Evolutionary conservation across 92 coral and sea anemone genomes (phyloP).

Genomic region (Phenganax stokvisi): DNA sequence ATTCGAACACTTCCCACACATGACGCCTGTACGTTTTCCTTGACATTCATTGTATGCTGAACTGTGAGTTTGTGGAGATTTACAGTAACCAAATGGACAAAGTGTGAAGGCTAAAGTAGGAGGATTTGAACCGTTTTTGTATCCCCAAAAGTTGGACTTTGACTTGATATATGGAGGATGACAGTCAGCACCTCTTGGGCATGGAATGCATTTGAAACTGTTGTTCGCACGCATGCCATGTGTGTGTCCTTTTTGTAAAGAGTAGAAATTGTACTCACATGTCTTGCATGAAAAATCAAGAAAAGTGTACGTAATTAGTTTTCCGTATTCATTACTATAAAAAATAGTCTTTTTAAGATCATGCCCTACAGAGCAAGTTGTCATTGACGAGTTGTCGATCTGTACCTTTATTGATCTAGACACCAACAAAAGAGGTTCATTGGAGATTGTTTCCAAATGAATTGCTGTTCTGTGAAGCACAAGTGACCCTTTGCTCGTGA

Average conservation of each 20-base stretch:
- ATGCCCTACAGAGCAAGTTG: constrained; percentile 38
- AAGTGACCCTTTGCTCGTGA: constrained; percentile 27
- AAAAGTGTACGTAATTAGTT: constrained; percentile 30
- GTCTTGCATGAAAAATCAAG: constrained; percentile 44
- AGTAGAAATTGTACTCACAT: constrained; percentile 53
- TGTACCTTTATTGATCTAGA: constrained; percentile 16
- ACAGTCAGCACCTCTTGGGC: constrained; percentile 79
- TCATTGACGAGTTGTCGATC: constrained; percentile 37
- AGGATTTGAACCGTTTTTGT: constrained; percentile 35
- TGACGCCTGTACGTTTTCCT: no score
- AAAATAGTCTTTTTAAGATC: constrained; percentile 22
- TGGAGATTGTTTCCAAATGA: not conserved
- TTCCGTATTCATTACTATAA: constrained; percentile 11
- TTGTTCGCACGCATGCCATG: constrained; percentile 36
- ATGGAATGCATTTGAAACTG: constrained; percentile 26
- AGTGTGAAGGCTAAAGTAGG: constrained; percentile 1
- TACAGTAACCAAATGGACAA: no score
- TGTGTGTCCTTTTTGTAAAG: constrained; percentile 52
- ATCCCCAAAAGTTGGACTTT: constrained; percentile 71
- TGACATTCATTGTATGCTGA: constrained; percentile 48
- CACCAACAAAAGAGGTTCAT: constrained; percentile 28
- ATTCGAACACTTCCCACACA: no score
- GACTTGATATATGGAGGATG: constrained; percentile 44
- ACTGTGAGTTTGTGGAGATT: constrained; percentile 63
- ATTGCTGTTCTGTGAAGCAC: constrained; percentile 31